A percentile compares a stretch with the other conserved stretches of the same genome.
Evolutionary conservation across 2,888 invertebrate genomes (phyloP).

Genomic region (Agriotes lineatus): DNA sequence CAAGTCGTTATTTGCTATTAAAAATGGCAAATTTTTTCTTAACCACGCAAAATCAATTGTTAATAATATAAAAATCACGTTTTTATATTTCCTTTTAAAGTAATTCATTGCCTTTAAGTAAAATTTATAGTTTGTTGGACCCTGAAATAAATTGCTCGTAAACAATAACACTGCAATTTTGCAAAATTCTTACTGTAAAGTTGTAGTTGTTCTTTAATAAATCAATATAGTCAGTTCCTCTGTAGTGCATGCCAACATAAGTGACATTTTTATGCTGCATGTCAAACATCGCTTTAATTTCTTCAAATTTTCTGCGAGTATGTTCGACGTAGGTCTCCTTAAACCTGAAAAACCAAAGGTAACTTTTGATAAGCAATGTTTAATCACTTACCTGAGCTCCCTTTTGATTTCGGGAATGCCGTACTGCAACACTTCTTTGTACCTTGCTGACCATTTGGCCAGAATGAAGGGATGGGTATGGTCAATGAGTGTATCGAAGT

Average conservation of each 20-base stretch:
- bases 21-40: slow-evolving; percentile 9
- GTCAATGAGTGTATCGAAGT: background rate
- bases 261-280: slow-evolving; percentile 25
- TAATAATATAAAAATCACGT: slow-evolving; percentile 43
- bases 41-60: slow-evolving; percentile 39
- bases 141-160: slow-evolving; percentile 25
- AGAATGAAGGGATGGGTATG: background rate
- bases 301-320: slow-evolving; percentile 12
- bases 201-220: background rate
- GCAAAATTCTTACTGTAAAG: background rate
- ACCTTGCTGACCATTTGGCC: slow-evolving; percentile 22
- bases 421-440: slow-evolving; percentile 17
- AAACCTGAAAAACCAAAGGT: too few species aligned
- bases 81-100: slow-evolving; percentile 36
- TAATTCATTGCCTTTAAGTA: slow-evolving; percentile 45
- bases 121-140: slow-evolving; percentile 32
- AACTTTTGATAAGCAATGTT: too few species aligned
- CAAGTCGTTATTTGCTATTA: slow-evolving; percentile 13
- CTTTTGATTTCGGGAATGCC: slow-evolving; percentile 10
- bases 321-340: too few species aligned
- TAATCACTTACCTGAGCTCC: slow-evolving; percentile 12
- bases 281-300: slow-evolving; percentile 8
- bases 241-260: slow-evolving; percentile 18
- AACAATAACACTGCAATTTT: background rate
- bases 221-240: slow-evolving; percentile 46